Percentiles rank a stretch among this genome's conserved stretches.
Evolutionary conservation across 2,113 vertebrate genomes (phyloP).

Genomic region (Mellivora capensis): DNA sequence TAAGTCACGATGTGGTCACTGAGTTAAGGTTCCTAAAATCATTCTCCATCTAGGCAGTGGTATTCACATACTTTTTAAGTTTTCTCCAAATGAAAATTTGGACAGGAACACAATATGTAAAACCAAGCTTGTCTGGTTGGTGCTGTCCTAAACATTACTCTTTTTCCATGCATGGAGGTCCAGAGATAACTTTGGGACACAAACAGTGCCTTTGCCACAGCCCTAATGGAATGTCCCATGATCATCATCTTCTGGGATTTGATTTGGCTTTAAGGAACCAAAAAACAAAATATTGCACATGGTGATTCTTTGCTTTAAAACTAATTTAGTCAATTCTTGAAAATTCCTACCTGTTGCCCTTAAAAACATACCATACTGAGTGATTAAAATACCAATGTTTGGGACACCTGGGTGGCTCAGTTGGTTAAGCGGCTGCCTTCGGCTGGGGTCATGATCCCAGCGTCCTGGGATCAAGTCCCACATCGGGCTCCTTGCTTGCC

Average conservation of each 20-base stretch:
- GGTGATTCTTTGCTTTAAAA: neutral
- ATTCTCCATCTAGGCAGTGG: neutral
- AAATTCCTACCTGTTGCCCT: neutral
- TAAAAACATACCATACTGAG: constrained; percentile 1
- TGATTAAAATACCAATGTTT: neutral
- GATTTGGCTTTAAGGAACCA: neutral
- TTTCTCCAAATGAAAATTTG: neutral
- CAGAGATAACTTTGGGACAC: neutral
- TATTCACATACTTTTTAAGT: neutral
- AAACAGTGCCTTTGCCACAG: neutral
- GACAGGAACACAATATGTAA: neutral
- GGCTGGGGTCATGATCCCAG: no score
- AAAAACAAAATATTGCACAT: neutral
- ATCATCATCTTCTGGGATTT: neutral
- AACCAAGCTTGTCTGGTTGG: neutral
- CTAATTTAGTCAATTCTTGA: neutral
- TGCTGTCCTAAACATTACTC: neutral
- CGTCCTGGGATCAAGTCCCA: no score
- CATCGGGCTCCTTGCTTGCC: no score
- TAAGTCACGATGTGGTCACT: neutral
- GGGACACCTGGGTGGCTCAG: no score
- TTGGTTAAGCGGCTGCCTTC: no score
- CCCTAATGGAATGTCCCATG: neutral
- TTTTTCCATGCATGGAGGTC: neutral
- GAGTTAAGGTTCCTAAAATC: neutral